Conservation (phyloP, 2,113 vertebrate species). For the Eudyptes chrysolophus region DNA sequence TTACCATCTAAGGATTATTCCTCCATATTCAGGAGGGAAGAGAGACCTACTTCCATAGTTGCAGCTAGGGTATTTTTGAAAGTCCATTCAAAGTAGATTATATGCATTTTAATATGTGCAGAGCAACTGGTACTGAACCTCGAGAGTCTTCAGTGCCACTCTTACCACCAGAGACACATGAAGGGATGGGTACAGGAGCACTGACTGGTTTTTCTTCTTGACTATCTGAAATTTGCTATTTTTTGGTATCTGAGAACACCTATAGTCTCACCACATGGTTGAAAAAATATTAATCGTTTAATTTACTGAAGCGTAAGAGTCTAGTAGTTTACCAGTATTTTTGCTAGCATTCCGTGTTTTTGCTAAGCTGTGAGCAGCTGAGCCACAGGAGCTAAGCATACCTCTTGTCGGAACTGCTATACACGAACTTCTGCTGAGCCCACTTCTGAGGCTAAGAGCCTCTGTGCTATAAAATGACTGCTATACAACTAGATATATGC, state of each 20-base stretch:
- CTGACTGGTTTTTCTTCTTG: not conserved
- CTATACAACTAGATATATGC: not conserved
- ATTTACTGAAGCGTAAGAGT: not conserved
- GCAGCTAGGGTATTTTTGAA: not conserved
- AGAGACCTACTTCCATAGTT: not conserved
- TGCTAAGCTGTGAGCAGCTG: not conserved
- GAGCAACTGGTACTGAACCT: not conserved
- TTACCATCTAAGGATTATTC: not conserved
- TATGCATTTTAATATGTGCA: not conserved
- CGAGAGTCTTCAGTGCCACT: not conserved
- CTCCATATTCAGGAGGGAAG: not conserved
- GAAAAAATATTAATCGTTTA: not conserved
- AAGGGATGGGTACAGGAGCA: not conserved
- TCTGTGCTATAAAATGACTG: not conserved
- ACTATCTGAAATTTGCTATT: not conserved
- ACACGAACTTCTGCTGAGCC: not conserved
- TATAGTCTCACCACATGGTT: not conserved
- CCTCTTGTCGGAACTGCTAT: not conserved
- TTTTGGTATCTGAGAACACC: not conserved
- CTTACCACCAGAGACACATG: not conserved
- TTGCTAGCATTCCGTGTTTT: not conserved
- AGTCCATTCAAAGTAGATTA: not conserved
- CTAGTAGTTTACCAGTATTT: not conserved
- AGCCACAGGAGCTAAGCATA: not conserved
- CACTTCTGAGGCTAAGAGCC: not conserved